A percentile compares a stretch with the other conserved stretches of the same genome.
Conservation (phyloP, 2,113 vertebrate genomes). For the Pandion haliaetus region DNA sequence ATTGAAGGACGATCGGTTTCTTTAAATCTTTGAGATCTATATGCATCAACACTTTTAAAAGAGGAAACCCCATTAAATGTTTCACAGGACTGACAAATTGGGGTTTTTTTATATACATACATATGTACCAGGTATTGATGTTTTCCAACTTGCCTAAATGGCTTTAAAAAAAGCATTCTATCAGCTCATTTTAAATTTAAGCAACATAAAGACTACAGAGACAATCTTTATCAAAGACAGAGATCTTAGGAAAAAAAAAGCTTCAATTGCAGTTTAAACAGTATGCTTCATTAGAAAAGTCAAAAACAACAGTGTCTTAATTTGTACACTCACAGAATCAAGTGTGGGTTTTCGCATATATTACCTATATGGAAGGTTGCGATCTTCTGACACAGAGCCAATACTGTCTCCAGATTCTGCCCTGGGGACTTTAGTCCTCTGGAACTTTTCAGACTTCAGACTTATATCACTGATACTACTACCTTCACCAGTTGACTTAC, state of each 20-base stretch:
- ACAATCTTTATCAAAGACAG: neutral
- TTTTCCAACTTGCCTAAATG: neutral
- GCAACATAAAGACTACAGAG: neutral
- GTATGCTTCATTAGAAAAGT: neutral
- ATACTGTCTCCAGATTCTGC: slow-evolving; percentile 78
- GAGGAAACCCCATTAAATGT: neutral
- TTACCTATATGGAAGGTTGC: slow-evolving; percentile 90
- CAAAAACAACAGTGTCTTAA: neutral
- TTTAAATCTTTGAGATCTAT: slow-evolving; percentile 91
- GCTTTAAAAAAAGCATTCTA: neutral
- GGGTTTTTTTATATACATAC: neutral
- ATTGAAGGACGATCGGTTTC: slow-evolving; percentile 82
- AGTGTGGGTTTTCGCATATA: neutral
- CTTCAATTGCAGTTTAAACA: neutral
- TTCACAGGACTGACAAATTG: neutral
- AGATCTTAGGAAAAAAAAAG: neutral
- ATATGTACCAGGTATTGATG: neutral
- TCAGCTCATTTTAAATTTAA: neutral
- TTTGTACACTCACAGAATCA: neutral
- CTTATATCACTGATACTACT: slow-evolving; percentile 68
- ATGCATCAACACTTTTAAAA: slow-evolving; percentile 86
- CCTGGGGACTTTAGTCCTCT: slow-evolving; percentile 72
- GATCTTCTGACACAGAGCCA: slow-evolving; percentile 73
- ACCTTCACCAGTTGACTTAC: slow-evolving; percentile 72
- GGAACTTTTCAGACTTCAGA: slow-evolving; percentile 77